Conservation (phyloP, 1,140 invertebrate genomes). For the Pinna nobilis region DNA sequence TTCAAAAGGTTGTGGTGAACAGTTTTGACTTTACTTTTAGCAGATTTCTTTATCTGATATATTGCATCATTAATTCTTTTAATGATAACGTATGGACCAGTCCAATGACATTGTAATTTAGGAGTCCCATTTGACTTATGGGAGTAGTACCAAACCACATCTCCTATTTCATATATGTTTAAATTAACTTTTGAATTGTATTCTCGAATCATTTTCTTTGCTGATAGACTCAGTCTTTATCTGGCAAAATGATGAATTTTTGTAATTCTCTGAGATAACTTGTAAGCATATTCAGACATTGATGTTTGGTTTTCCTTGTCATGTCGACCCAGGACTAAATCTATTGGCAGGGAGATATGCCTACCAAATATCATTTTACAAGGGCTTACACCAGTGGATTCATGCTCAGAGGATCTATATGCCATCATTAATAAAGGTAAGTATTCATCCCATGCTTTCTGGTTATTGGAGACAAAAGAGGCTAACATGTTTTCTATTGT, state of each 20-base stretch:
- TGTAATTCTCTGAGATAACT: constrained; percentile 1
- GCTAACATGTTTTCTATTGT: constrained; percentile 45
- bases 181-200: constrained; percentile 7
- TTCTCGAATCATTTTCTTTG: constrained; percentile 10
- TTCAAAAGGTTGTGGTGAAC: constrained; percentile 13
- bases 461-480: constrained; percentile 14
- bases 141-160: constrained; percentile 1
- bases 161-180: neutral
- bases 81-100: neutral
- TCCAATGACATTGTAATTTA: neutral
- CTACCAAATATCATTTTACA: constrained; percentile 40
- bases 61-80: constrained; percentile 4
- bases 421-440: constrained; percentile 35
- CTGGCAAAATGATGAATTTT: neutral
- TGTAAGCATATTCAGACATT: constrained; percentile 3
- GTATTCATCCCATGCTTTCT: constrained; percentile 43
- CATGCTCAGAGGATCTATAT: constrained; percentile 32
- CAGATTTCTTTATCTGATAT: constrained; percentile 3
- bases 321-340: constrained; percentile 28
- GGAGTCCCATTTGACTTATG: neutral
- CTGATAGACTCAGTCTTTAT: neutral
- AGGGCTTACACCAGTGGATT: constrained; percentile 23
- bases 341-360: constrained; percentile 39
- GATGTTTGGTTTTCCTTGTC: constrained; percentile 28
- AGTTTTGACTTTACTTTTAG: too few relatives aligned